These are phyloP conservation scores for Chaetura pelagica DNA, from an alignment of 2,113 vertebrate species.

Conservation along the genomic window DNA sequence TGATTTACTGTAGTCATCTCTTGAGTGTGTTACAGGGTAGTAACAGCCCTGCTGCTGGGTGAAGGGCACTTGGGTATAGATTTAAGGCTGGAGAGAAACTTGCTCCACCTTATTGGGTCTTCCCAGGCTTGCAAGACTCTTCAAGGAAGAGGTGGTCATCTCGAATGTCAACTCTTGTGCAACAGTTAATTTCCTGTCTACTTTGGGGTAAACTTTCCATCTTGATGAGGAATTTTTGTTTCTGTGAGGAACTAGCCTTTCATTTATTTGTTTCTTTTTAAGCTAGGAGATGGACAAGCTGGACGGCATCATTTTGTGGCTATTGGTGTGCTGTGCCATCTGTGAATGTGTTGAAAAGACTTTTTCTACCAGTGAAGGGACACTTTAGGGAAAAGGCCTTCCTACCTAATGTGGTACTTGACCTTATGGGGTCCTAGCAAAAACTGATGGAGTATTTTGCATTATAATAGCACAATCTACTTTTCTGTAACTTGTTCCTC, in stretches of 20 bases:
- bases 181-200: background rate
- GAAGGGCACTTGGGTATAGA: background rate
- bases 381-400: background rate
- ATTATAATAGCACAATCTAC: background rate
- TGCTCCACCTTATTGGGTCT: background rate
- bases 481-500: background rate
- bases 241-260: background rate
- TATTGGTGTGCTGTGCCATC: background rate
- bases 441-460: background rate
- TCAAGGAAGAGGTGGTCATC: background rate
- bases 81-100: background rate
- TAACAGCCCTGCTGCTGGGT: background rate
- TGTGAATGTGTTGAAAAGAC: background rate
- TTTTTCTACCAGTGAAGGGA: background rate
- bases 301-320: background rate
- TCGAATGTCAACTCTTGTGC: background rate
- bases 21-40: accelerated
- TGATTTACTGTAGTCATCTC: accelerated
- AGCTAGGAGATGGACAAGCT: background rate
- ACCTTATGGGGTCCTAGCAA: background rate
- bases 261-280: background rate
- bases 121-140: background rate
- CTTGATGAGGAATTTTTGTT: background rate
- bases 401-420: background rate
- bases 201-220: background rate